These are phyloP conservation scores for Phyllotis vaccarum DNA, from an alignment of 2,797 vertebrate genomes.

Conservation along the genomic window DNA sequence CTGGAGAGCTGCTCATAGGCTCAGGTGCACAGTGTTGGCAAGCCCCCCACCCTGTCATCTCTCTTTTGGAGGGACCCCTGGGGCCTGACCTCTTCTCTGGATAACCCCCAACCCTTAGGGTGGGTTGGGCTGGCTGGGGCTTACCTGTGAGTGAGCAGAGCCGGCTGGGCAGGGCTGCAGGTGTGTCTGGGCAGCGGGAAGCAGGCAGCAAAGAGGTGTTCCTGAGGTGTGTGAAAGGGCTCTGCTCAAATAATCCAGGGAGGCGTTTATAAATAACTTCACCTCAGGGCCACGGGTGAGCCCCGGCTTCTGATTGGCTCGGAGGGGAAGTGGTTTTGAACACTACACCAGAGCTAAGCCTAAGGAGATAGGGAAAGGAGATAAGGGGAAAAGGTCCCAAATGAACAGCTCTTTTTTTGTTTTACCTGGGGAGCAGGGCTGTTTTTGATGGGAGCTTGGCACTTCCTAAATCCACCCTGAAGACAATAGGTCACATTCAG, in stretches of 20 bases:
- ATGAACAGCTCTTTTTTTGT: conserved; percentile 89
- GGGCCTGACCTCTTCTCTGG: neutral
- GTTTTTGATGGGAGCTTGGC: conserved; percentile 89
- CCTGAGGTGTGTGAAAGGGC: conserved; percentile 85
- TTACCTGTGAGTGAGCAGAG: conserved; percentile 85
- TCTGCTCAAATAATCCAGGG: conserved; percentile 87
- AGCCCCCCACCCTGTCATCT: neutral
- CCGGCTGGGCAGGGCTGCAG: conserved; percentile 83
- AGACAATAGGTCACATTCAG: conserved; percentile 90
- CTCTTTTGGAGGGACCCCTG: neutral
- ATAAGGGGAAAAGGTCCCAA: conserved; percentile 89
- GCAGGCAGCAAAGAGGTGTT: conserved; percentile 85
- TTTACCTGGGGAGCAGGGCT: conserved; percentile 80
- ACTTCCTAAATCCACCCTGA: conserved; percentile 84
- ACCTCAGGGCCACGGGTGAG: conserved; percentile 88
- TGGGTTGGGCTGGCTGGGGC: conserved; percentile 75
- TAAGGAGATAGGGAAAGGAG: conserved; percentile 88
- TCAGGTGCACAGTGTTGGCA: neutral
- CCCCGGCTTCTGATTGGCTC: conserved; percentile 90
- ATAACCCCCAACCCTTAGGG: conserved; percentile 23
- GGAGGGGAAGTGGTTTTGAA: conserved; percentile 87
- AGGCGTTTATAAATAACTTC: conserved; percentile 92
- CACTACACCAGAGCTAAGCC: conserved; percentile 87
- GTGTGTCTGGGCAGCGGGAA: conserved; percentile 83
- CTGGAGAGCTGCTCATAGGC: neutral